phyloP scores from a whole-genome alignment of 2,888 invertebrate species.

The Drosophila mettleri region DNA sequence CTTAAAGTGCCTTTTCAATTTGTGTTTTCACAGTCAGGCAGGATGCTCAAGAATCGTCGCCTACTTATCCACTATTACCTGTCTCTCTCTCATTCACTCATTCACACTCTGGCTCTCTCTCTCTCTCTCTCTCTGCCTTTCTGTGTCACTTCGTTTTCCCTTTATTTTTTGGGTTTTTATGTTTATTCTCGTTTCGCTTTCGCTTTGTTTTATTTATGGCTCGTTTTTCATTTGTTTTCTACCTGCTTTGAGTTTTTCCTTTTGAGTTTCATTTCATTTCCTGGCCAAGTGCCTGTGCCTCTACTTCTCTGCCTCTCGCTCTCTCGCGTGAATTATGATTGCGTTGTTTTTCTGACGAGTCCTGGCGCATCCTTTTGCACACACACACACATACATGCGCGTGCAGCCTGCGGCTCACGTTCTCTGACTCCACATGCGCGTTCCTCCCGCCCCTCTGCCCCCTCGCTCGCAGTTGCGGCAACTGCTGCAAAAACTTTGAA shows the following conservation, averaged over 20 bases:
- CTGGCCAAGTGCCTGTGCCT: constrained; percentile 57
- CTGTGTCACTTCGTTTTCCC: constrained; percentile 2
- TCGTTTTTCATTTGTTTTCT: constrained; percentile 25
- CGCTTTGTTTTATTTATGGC: constrained; percentile 51
- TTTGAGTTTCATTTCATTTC: constrained; percentile 79
- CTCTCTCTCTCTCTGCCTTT: neutral
- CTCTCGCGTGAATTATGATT: constrained; percentile 73
- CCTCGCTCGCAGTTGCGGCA: neutral
- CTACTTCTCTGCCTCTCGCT: constrained; percentile 2
- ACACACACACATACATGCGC: constrained; percentile 21
- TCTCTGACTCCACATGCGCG: constrained; percentile 7
- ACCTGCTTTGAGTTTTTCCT: constrained; percentile 51
- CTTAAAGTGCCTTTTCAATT: constrained; percentile 54
- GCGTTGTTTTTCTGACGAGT: constrained; percentile 45
- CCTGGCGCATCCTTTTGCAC: constrained; percentile 62
- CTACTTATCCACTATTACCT: neutral
- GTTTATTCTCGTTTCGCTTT: constrained; percentile 38
- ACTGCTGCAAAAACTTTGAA: constrained; percentile 54
- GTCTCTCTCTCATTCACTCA: neutral
- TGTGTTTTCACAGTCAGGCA: constrained; percentile 45
- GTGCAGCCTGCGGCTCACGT: constrained; percentile 50
- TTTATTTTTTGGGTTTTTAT: constrained; percentile 15
- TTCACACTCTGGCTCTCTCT: neutral
- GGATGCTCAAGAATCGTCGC: constrained; percentile 55
- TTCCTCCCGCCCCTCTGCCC: neutral